phyloP scores from a whole-genome alignment of 1,140 invertebrate genomes.

The Pseudomyrmex concolor region DNA sequence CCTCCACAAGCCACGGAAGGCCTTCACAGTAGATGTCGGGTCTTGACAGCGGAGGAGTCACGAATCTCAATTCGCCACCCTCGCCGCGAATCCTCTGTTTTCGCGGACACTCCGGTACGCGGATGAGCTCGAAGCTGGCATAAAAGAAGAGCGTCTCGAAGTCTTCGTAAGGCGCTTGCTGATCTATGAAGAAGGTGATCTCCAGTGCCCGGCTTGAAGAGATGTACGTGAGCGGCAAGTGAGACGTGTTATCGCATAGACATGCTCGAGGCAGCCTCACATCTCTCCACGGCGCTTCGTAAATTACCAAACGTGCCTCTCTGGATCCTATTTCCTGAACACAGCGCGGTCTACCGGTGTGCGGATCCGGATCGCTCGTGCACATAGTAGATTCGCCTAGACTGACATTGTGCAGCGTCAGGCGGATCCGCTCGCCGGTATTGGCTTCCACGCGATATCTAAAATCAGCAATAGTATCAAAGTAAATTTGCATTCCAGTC shows the following conservation, averaged over 20 bases:
- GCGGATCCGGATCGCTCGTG: constrained; percentile 89
- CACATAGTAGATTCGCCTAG: constrained; percentile 89
- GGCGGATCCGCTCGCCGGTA: constrained; percentile 87
- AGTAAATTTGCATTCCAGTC: neutral
- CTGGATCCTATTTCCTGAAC: constrained; percentile 85
- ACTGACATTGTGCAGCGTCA: constrained; percentile 90
- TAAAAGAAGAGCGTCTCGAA: constrained; percentile 89
- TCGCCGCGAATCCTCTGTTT: constrained; percentile 87
- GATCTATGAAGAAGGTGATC: constrained; percentile 87
- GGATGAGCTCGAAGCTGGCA: constrained; percentile 88
- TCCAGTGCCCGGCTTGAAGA: constrained; percentile 88
- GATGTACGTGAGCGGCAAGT: constrained; percentile 87
- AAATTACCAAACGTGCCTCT: constrained; percentile 86
- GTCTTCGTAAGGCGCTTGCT: constrained; percentile 89
- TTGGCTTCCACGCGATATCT: constrained; percentile 90
- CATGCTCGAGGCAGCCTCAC: constrained; percentile 88
- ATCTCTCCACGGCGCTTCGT: constrained; percentile 89
- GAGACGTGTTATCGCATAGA: constrained; percentile 89
- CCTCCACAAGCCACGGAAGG: constrained; percentile 90
- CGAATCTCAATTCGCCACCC: constrained; percentile 87
- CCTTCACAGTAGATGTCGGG: constrained; percentile 89
- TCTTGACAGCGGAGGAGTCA: constrained; percentile 87
- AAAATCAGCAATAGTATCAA: constrained; percentile 79
- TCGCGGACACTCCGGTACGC: constrained; percentile 88
- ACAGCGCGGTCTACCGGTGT: constrained; percentile 88